These are phyloP conservation scores for Ophion ventricosus DNA, from an alignment of 2,888 invertebrate genomes.

Conservation along the genomic window DNA sequence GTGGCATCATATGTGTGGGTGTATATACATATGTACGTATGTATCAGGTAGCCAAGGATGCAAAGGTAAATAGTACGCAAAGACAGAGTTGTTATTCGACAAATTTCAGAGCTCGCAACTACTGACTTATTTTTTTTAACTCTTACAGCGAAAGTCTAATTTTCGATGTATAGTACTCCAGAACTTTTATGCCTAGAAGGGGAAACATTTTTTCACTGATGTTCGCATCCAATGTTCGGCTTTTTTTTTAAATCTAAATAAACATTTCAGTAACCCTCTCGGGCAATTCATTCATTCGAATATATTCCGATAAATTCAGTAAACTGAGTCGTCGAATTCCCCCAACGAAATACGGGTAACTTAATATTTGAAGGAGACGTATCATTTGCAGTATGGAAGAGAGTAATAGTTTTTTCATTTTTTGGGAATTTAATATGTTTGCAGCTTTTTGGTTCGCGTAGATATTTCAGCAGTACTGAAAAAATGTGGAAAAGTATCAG, in stretches of 20 bases:
- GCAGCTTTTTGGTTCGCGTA: no score
- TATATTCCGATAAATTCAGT: no score
- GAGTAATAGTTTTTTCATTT: no score
- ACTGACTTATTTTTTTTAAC: constrained; percentile 47
- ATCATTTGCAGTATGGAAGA: no score
- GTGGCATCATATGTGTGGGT: not conserved
- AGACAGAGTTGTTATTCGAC: constrained; percentile 24
- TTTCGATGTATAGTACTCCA: not conserved
- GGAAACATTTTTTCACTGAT: not conserved
- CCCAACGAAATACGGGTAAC: no score
- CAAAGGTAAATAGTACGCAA: constrained; percentile 22
- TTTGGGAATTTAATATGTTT: no score
- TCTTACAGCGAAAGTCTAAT: not conserved
- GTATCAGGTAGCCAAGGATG: constrained; percentile 8
- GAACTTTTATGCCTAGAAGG: constrained; percentile 29
- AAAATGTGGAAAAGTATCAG: no score
- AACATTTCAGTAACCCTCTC: no score
- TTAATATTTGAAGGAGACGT: no score
- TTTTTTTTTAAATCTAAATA: not conserved
- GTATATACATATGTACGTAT: not conserved
- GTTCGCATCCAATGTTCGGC: not conserved
- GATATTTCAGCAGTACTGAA: no score
- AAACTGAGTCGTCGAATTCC: no score
- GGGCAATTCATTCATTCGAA: no score
- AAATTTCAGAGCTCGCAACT: constrained; percentile 26